Evolutionary conservation across 2,797 vertebrate genomes (phyloP), one percentile per base, ranked within the genome.

Genomic region (Podarcis siculus): DNA sequence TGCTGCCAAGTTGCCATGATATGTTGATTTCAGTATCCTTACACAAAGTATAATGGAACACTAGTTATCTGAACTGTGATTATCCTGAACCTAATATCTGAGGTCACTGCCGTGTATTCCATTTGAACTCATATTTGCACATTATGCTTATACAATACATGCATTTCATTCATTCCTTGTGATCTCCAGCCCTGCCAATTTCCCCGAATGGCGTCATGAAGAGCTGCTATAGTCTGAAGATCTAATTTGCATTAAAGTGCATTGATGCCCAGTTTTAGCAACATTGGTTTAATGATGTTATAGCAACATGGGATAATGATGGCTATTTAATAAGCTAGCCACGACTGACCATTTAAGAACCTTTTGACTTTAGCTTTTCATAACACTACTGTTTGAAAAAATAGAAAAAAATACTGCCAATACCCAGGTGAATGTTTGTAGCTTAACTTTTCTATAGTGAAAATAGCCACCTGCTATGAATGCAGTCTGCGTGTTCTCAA

Each of bases 1-100:
- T 77, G 83, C 90, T 89, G 89, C 91, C 92, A 89, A 90, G 71
- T 90, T 91, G 89, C 90, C 91, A 92, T 58, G 81, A 93, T 90
- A 92, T 93, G 86, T 76, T 93, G 87, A 79, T 93, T 90, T 92
- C 87, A 75, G 78, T 27, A 82, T 87, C 39, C 13, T 17, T 8
- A 72, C 17, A 27, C 71, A 82, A 73, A 82, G 55, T n/a, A 27
- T 10, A 35, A 15, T 67, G 58, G 55, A 55, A 79, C 77, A 79
- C 42, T 17, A 21, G 37, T 75, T 64, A 66, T 66, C 39, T 35
- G 19, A 82, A 87, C 55, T n/a, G 30, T 82, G 80, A 87, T 87
- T 87, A 76, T 35, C n/a, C 39, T 76, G n/a, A 82, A 66, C n/a
- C 21, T 75, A 67, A 71, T 39, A 64, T 37, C 10, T 49, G n/a